Evolutionary conservation across 1,140 invertebrate species (phyloP).

Genomic region (Zaprionus lachaisei): DNA sequence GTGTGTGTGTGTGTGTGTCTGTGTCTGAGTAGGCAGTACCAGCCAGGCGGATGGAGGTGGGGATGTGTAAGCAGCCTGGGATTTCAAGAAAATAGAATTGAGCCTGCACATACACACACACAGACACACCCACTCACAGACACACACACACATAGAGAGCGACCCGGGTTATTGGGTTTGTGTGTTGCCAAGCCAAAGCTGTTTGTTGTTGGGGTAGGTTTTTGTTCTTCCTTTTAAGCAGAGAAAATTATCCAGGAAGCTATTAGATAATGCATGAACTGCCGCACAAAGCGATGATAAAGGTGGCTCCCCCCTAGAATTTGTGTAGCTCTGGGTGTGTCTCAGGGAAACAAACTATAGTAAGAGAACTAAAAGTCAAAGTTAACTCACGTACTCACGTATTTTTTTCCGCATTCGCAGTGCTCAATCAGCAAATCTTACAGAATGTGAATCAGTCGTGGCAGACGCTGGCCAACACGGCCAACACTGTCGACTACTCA

Average conservation of each 20-base stretch:
- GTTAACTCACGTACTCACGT: conserved; percentile 1
- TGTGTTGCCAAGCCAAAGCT: conserved; percentile 49
- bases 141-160: conserved; percentile 16
- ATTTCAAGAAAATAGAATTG: conserved; percentile 66
- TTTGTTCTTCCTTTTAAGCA: conserved; percentile 82
- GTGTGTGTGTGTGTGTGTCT: neutral
- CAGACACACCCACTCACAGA: conserved; percentile 15
- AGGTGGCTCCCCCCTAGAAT: neutral
- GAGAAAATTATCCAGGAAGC: conserved; percentile 61
- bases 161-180: conserved; percentile 11
- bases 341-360: neutral
- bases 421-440: conserved; percentile 84
- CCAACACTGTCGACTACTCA: conserved; percentile 84
- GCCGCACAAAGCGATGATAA: neutral
- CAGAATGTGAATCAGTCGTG: conserved; percentile 85
- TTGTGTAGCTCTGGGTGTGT: conserved; percentile 27
- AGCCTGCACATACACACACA: conserved; percentile 43
- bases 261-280: conserved; percentile 68
- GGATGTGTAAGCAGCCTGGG: conserved; percentile 51
- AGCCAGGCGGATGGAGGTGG: neutral
- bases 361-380: neutral
- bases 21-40: neutral
- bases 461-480: conserved; percentile 84
- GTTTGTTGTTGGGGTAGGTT: conserved; percentile 80
- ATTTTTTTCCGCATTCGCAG: conserved; percentile 34